Evolutionary conservation across 2,888 invertebrate species (phyloP), one percentile per base, ranked within the genome.

Genomic region (Lepetodrilus schrolli): DNA sequence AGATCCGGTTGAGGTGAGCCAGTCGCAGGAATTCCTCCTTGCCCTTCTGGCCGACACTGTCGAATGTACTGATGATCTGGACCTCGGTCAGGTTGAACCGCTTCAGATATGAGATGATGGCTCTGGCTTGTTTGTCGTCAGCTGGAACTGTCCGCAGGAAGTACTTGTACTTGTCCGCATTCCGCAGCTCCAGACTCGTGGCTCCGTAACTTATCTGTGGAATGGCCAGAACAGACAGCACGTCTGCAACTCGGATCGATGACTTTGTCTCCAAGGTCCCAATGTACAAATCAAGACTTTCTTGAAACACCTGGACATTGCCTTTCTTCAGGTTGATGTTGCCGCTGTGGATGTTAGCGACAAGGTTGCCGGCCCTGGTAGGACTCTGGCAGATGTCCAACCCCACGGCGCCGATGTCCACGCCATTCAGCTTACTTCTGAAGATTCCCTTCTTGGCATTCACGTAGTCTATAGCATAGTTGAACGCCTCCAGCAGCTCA

Each of bases 81-180:
- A 91, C 88, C 76, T 91, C 91, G 43, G 87, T 84, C 80, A 91
- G 87, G 5, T 88, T 83, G 70, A 90, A 89, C 73, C 88, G 85
- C 74, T 90, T 89, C 74, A 92, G 82, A 48, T 90, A 86, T 26
- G 90, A 87, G 20, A 91, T 85, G 34, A 91, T 83, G 2, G 90
- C 90, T 2, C 89, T 70, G 2, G 87, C 85, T 69, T 86, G 87
- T 69, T 87, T 87, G 76, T 88, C 87, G 72, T 88, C 89, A 4
- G 87, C 86, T 4, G 88, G 88, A 3, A 88, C 88, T 0, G 88
- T 85, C 1, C 88, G 74, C 36, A 87, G 76, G 76, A 89, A 87
- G 74, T 85, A 87, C 1, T 82, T 81, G 70, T 88, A 89, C 50
- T 83, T 82, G 2, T 76, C 47, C 8, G 72, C 68, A 65, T 88